A percentile compares a stretch with the other conserved stretches of the same genome.
These are phyloP conservation scores for Caenorhabditis afra DNA, from an alignment of 2,888 invertebrate genomes.

Conservation along the genomic window DNA sequence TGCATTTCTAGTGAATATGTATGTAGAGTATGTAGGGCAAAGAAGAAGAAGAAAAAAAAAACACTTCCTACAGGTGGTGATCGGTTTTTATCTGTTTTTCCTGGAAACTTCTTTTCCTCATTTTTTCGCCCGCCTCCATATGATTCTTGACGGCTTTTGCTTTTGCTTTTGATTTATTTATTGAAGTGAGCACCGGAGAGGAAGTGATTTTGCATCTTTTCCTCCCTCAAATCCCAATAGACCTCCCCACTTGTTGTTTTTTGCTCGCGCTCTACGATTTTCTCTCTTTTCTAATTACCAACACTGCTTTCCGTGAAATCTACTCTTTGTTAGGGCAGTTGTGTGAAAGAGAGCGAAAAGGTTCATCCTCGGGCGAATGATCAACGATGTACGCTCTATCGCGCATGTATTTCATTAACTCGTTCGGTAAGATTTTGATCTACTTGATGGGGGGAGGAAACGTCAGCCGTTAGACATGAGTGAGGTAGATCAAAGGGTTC, in stretches of 20 bases:
- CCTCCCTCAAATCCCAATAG: background rate
- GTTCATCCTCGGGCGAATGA: conserved; percentile 37
- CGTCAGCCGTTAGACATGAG: too few species aligned
- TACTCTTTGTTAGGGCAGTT: background rate
- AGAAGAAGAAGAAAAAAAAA: too few species aligned
- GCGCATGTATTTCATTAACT: conserved; percentile 63
- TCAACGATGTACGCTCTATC: conserved; percentile 61
- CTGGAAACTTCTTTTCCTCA: too few species aligned
- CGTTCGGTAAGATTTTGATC: conserved; percentile 57
- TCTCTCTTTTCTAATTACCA: background rate
- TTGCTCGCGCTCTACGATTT: background rate
- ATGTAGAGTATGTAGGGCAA: too few species aligned
- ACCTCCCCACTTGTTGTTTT: conserved; percentile 9
- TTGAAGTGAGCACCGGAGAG: too few species aligned
- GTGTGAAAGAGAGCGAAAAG: too few species aligned
- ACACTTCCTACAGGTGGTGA: too few species aligned
- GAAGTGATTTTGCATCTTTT: background rate
- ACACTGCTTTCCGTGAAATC: too few species aligned
- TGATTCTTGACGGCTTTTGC: background rate
- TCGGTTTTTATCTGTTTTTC: too few species aligned
- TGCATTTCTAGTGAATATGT: too few species aligned
- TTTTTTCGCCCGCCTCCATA: background rate
- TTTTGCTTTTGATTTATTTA: background rate
- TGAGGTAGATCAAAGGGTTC: too few species aligned
- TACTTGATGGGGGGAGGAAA: background rate